A percentile compares a stretch with the other conserved stretches of the same genome.
Conservation (phyloP, 1,140 invertebrate genomes). For the Uloborus diversus region DNA sequence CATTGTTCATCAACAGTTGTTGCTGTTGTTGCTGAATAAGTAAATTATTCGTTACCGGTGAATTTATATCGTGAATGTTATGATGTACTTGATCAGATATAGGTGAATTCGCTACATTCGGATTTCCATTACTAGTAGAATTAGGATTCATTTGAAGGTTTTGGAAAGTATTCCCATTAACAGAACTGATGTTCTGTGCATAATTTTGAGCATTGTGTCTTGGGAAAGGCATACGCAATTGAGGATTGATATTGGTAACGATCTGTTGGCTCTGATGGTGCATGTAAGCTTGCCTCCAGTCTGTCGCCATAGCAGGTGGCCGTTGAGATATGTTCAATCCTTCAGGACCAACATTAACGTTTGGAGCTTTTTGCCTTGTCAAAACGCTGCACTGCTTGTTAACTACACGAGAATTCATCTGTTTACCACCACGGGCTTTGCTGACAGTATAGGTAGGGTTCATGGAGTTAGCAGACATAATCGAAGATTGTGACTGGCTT, state of each 20-base stretch:
- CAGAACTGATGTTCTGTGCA: conserved; percentile 7
- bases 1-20: not conserved
- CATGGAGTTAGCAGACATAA: not conserved
- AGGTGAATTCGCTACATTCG: not conserved
- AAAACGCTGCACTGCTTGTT: not conserved
- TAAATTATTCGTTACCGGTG: conserved; percentile 11
- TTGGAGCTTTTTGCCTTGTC: conserved; percentile 64
- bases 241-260: conserved; percentile 3
- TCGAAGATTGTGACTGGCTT: not conserved
- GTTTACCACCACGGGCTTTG: conserved; percentile 11
- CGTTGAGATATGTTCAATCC: conserved; percentile 67
- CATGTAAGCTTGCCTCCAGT: conserved; percentile 29
- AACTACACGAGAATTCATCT: not conserved
- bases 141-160: conserved; percentile 19
- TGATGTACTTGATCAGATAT: not conserved
- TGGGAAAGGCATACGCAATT: conserved; percentile 2
- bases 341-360: conserved; percentile 67
- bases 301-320: conserved; percentile 20
- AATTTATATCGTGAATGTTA: not conserved
- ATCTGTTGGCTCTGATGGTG: conserved; percentile 26
- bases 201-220: not conserved
- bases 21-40: not conserved
- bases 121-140: not conserved
- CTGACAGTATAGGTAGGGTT: not conserved
- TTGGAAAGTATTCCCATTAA: conserved; percentile 4